phyloP scores from a whole-genome alignment of 2,888 invertebrate genomes.

The Helobdella robusta region DNA sequence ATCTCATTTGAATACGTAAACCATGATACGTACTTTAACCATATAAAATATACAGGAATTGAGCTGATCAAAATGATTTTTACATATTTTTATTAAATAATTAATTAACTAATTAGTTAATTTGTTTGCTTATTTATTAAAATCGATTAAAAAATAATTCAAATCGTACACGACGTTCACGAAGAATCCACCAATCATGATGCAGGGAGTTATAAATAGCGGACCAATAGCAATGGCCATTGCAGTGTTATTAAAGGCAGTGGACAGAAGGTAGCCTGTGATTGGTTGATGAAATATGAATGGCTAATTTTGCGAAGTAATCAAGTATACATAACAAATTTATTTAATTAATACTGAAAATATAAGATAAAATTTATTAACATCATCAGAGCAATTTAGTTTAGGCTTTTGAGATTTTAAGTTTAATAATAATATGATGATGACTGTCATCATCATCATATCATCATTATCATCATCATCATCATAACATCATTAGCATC shows the following conservation, averaged over 20 bases:
- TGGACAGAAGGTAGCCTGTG: slow-evolving; percentile 73
- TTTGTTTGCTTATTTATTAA: background rate
- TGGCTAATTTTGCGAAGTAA: too few relatives aligned
- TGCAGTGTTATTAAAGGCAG: slow-evolving; percentile 68
- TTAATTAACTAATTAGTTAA: background rate
- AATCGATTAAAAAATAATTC: background rate
- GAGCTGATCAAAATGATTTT: slow-evolving; percentile 34
- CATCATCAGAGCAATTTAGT: too few relatives aligned
- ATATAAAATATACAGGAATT: slow-evolving; percentile 46
- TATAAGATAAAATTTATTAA: too few relatives aligned
- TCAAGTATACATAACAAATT: too few relatives aligned
- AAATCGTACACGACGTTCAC: slow-evolving; percentile 67
- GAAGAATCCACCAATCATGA: slow-evolving; percentile 91
- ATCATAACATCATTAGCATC: too few relatives aligned
- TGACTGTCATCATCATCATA: too few relatives aligned
- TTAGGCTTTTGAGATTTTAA: too few relatives aligned
- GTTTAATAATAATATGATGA: background rate
- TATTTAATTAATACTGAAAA: too few relatives aligned
- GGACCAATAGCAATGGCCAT: slow-evolving; percentile 85
- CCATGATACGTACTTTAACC: slow-evolving; percentile 67
- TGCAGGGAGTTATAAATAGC: slow-evolving; percentile 80
- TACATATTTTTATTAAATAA: background rate
- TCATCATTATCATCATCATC: too few relatives aligned
- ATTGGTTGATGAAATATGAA: too few relatives aligned
- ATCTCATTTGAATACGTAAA: slow-evolving; percentile 85